A percentile compares a stretch with the other conserved stretches of the same genome.
Conservation (phyloP, 1,140 invertebrate species). For the Macrobrachium nipponense region DNA sequence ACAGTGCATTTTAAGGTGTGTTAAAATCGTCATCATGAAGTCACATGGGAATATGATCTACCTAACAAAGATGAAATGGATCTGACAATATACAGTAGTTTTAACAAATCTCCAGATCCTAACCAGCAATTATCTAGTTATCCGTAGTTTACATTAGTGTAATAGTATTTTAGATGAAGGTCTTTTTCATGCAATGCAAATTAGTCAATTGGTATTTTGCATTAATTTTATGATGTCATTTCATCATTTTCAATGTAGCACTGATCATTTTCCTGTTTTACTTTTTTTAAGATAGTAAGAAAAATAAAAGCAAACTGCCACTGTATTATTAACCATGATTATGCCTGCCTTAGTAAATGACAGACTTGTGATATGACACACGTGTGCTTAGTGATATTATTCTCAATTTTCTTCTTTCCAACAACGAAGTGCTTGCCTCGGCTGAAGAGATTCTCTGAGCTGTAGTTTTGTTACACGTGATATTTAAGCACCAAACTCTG, state of each 20-base stretch:
- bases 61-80: no score
- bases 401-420: conserved; percentile 17
- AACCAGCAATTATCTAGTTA: no score
- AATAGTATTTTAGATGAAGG: no score
- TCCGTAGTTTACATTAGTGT: no score
- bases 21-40: no score
- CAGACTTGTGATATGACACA: conserved; percentile 51
- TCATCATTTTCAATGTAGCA: no score
- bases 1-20: no score
- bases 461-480: conserved; percentile 25
- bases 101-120: no score
- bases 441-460: conserved; percentile 16
- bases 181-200: no score
- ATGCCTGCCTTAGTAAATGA: conserved; percentile 56
- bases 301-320: conserved; percentile 26
- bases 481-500: conserved; percentile 29
- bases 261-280: not conserved
- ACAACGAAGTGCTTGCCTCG: conserved; percentile 56
- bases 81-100: no score
- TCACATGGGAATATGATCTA: no score
- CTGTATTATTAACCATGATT: conserved; percentile 42
- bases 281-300: conserved; percentile 16
- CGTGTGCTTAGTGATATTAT: conserved; percentile 46
- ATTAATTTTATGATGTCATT: conserved; percentile 12
- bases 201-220: conserved; percentile 21